Evolutionary conservation across 1,140 invertebrate genomes (phyloP), one percentile per base, ranked within the genome.

Genomic region (Orussus abietinus): DNA sequence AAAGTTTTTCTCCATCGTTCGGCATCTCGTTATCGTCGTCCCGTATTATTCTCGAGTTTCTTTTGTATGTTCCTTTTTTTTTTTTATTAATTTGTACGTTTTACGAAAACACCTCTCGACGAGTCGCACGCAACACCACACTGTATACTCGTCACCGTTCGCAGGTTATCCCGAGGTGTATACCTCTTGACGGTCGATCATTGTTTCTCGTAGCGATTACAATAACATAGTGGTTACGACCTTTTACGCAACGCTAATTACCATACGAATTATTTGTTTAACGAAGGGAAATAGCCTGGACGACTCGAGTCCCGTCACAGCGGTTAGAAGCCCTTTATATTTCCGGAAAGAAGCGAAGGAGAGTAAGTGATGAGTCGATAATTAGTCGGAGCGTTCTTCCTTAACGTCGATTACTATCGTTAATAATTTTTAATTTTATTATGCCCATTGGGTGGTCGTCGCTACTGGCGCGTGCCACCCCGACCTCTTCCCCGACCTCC

Each of bases 401-500:
- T 53, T 56, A 48, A 48, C 31, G 55, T 38, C 37, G 41, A 47
- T 58, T 53, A 52, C 15, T 52, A 39, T 49, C n/a, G n/a, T 25
- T 46, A 28, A 38, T 55, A n/a, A 41, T 50, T 42, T 31, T 46
- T 42, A 55, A 59, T 49, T 56, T 31, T 47, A 53, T 57, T 47
- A 59, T 21, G 37, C 53, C 36, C 14, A 19, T 46, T 33, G 5
- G 25, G 46, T 51, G 62, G 56, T 57, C 47, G 49, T 45, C 55
- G 68, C 67, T 73, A 73, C 66, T 73, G 69, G 45, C 68, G 68
- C 29, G 59, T 51, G 18, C 55, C 55, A 10, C 66, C 67, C 50
- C 68, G 64, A 29, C 66, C 62, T 54, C 66, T 57, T 31, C 65
- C 54, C 28, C 69, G 62, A 47, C 61, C 45, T 37, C 55, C 55